Conservation (phyloP, 2,888 invertebrate species). For the Luperina testacea region DNA sequence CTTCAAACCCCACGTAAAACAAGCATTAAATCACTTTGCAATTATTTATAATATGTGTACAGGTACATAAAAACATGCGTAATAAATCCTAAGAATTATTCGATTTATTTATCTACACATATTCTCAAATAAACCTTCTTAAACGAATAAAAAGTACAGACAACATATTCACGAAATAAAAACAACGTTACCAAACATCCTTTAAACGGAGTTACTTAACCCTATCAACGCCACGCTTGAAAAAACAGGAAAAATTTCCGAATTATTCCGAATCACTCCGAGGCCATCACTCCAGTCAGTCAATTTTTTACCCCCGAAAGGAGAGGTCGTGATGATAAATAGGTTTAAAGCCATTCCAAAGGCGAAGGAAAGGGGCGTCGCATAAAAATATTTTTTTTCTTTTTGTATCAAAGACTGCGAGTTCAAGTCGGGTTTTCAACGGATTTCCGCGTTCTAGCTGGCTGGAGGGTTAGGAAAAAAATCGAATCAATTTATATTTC, state of each 20-base stretch:
- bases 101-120: constrained; percentile 29
- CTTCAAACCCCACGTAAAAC: not conserved
- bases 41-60: not conserved
- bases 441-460: constrained; percentile 70
- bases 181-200: constrained; percentile 24
- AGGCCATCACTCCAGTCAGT: constrained; percentile 53
- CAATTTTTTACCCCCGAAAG: constrained; percentile 56
- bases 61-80: not conserved
- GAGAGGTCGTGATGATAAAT: constrained; percentile 72
- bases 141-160: constrained; percentile 22
- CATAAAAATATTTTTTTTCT: constrained; percentile 73
- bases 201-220: constrained; percentile 40
- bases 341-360: constrained; percentile 72
- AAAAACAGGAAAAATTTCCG: constrained; percentile 50
- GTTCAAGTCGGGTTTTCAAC: constrained; percentile 73
- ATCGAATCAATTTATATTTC: not conserved
- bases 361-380: constrained; percentile 67
- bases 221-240: constrained; percentile 47
- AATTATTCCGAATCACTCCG: constrained; percentile 58
- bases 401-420: constrained; percentile 71
- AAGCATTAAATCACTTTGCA: not conserved
- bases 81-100: constrained; percentile 19
- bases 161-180: constrained; percentile 33
- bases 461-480: constrained; percentile 53
- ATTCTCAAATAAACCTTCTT: constrained; percentile 2